These are phyloP conservation scores for Vanessa atalanta DNA, from an alignment of 1,140 invertebrate species.

Conservation along the genomic window DNA sequence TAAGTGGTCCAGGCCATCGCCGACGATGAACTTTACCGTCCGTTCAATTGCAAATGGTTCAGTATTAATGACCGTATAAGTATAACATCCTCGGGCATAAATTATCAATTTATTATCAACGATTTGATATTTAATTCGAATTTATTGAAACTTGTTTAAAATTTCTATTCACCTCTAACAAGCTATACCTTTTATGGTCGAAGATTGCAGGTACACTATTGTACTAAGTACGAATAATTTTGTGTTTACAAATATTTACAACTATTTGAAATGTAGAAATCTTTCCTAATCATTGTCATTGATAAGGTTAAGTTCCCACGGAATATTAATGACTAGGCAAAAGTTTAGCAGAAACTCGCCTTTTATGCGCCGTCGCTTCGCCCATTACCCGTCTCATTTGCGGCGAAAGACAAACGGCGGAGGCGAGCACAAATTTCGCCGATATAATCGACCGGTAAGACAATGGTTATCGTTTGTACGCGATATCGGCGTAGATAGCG, in stretches of 20 bases:
- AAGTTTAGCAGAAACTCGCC: slow-evolving; percentile 62
- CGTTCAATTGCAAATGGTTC: slow-evolving; percentile 42
- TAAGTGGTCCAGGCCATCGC: slow-evolving; percentile 58
- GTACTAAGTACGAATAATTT: neutral
- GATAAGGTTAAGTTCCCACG: slow-evolving; percentile 61
- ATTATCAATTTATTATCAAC: slow-evolving; percentile 24
- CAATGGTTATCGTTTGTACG: slow-evolving; percentile 71
- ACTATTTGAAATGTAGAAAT: slow-evolving; percentile 4
- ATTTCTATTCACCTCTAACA: neutral
- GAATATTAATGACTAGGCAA: slow-evolving; percentile 73
- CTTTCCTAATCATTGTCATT: slow-evolving; percentile 14
- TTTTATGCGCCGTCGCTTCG: slow-evolving; percentile 61
- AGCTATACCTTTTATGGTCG: neutral
- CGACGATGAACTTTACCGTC: slow-evolving; percentile 48
- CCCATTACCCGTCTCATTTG: slow-evolving; percentile 74
- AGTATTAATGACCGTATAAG: slow-evolving; percentile 38
- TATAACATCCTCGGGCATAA: slow-evolving; percentile 23
- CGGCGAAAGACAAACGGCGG: slow-evolving; percentile 71
- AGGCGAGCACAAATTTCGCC: slow-evolving; percentile 72
- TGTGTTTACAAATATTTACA: slow-evolving; percentile 4
- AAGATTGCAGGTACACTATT: neutral
- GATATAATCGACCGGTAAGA: slow-evolving; percentile 74
- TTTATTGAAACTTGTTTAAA: neutral
- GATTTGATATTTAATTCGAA: slow-evolving; percentile 3
- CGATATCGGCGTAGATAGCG: slow-evolving; percentile 65